phyloP scores from a whole-genome alignment of 2,888 invertebrate genomes.

The Linnaemya vulpina region DNA sequence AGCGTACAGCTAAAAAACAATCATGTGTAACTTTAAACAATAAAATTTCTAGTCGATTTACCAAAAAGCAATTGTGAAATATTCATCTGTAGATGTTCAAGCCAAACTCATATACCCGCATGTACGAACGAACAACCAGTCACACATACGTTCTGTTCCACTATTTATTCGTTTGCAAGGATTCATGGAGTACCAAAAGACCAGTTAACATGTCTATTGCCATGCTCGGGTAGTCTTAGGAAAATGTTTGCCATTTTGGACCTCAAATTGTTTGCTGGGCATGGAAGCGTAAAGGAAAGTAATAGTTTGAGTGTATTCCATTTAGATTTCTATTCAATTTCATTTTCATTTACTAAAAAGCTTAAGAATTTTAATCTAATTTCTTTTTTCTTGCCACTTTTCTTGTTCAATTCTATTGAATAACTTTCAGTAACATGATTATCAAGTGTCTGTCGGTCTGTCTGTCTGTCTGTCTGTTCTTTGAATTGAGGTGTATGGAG shows the following conservation, averaged over 20 bases:
- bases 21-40: conserved; percentile 68
- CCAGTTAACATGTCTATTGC: conserved; percentile 2
- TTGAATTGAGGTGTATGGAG: not conserved
- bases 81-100: conserved; percentile 19
- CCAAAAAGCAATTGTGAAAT: conserved; percentile 70
- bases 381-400: conserved; percentile 42
- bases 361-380: conserved; percentile 69
- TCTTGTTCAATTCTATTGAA: conserved; percentile 4
- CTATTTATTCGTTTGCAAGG: conserved; percentile 40
- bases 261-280: conserved; percentile 18
- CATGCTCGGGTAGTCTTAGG: not conserved
- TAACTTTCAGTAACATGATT: conserved; percentile 13
- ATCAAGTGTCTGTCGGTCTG: not conserved
- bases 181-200: conserved; percentile 19
- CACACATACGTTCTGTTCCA: conserved; percentile 4
- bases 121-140: not conserved
- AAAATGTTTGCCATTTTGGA: not conserved
- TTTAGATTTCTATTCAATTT: conserved; percentile 72
- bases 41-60: conserved; percentile 73
- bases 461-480: not conserved
- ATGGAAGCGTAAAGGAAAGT: conserved; percentile 20
- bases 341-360: conserved; percentile 74
- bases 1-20: conserved; percentile 51
- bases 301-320: conserved; percentile 52
- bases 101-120: not conserved